Conservation (phyloP, 2,797 vertebrate species). For the Leptatherina wallacei region DNA sequence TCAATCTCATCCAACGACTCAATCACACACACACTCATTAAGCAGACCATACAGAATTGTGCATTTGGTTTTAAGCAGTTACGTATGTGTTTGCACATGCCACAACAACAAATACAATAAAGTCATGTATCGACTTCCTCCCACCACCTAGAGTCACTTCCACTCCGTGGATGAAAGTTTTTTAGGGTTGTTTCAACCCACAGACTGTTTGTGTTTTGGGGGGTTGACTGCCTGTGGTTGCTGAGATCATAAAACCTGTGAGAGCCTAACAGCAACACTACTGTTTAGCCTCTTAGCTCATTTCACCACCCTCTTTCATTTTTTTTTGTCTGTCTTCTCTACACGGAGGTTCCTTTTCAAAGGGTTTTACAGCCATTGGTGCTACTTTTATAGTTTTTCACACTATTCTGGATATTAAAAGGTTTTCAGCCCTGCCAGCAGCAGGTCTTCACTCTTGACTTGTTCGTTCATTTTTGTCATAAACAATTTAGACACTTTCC, state of each 20-base stretch:
- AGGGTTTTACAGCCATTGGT: conserved; percentile 20
- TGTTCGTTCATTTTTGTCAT: not conserved
- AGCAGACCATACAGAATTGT: not conserved
- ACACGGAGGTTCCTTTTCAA: not conserved
- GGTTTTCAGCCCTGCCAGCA: too few relatives aligned
- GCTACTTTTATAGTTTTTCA: conserved; percentile 22
- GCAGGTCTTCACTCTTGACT: not conserved
- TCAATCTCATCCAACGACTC: not conserved
- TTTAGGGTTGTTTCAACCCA: conserved; percentile 61
- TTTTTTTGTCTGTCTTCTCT: conserved; percentile 6
- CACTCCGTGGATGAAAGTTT: conserved; percentile 61
- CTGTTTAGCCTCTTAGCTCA: conserved; percentile 54
- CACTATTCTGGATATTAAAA: not conserved
- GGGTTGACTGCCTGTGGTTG: conserved; percentile 58
- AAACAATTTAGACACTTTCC: too few relatives aligned
- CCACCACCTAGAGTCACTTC: conserved; percentile 51
- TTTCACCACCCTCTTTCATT: conserved; percentile 25
- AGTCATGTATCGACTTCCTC: conserved; percentile 52
- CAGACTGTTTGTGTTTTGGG: conserved; percentile 73
- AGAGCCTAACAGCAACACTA: conserved; percentile 56
- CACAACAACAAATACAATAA: conserved; percentile 44
- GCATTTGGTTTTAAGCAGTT: conserved; percentile 18
- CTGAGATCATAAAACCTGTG: conserved; percentile 73
- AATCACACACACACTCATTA: not conserved
- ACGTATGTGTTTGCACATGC: conserved; percentile 18